Conservation (phyloP, 2,797 vertebrate genomes). For the Sebastes alutus region DNA sequence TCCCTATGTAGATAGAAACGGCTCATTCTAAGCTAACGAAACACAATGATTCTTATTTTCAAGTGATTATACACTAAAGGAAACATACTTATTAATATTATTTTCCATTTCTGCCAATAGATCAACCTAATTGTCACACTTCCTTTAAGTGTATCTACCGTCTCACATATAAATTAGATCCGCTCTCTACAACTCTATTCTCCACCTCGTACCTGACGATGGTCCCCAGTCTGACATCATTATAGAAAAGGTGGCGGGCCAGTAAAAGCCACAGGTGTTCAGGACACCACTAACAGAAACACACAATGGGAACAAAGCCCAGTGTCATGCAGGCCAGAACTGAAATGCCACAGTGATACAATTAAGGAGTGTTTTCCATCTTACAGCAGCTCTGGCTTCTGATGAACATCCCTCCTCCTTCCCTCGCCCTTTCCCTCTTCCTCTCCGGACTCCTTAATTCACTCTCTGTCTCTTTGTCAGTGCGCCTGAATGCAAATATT, state of each 20-base stretch:
- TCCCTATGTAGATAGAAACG: too few species aligned
- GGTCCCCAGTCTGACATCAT: constrained; percentile 30
- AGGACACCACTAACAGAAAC: constrained; percentile 42
- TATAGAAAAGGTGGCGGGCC: constrained; percentile 39
- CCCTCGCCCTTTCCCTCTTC: constrained; percentile 20
- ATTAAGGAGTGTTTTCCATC: constrained; percentile 58
- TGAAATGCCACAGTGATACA: constrained; percentile 70
- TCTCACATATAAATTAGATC: constrained; percentile 5
- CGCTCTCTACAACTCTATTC: background rate
- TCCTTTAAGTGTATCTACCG: background rate
- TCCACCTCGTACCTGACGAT: constrained; percentile 5
- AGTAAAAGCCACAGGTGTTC: constrained; percentile 51
- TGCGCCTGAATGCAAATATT: constrained; percentile 54
- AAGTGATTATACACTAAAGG: too few species aligned
- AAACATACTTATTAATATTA: too few species aligned
- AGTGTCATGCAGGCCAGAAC: constrained; percentile 37
- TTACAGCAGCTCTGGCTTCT: constrained; percentile 23
- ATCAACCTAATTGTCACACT: accelerated
- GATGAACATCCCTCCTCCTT: constrained; percentile 37
- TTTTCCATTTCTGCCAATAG: too few species aligned
- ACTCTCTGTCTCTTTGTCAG: constrained; percentile 37
- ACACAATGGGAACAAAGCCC: constrained; percentile 48
- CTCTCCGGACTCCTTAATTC: constrained; percentile 41
- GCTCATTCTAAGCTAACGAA: too few species aligned
- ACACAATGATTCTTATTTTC: too few species aligned